phyloP scores from a whole-genome alignment of 2,888 invertebrate genomes.

The Dynastes hyllus region DNA sequence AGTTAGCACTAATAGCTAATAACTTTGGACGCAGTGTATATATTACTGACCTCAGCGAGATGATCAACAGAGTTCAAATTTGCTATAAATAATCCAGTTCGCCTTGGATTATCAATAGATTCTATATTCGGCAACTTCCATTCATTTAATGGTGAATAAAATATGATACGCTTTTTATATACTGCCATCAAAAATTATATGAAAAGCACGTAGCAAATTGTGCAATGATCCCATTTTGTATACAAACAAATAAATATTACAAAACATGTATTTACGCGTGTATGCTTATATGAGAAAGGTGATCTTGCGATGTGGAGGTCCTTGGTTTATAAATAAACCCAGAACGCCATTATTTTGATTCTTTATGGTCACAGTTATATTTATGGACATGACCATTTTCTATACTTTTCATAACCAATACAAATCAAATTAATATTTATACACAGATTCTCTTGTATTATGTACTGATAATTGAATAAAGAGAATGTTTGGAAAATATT shows the following conservation, averaged over 20 bases:
- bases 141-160: not conserved
- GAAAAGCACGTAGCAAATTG: not conserved
- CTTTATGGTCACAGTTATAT: not conserved
- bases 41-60: not conserved
- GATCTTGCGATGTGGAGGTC: constrained; percentile 27
- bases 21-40: too few species aligned
- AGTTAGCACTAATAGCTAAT: too few species aligned
- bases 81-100: constrained; percentile 17
- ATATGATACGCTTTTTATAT: constrained; percentile 9
- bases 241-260: not conserved
- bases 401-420: not conserved
- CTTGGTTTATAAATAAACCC: constrained; percentile 38
- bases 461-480: too few species aligned
- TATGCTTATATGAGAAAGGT: constrained; percentile 10
- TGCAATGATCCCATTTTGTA: not conserved
- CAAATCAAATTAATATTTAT: too few species aligned
- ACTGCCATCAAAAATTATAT: not conserved
- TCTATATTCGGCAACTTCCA: not conserved
- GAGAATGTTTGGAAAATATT: too few species aligned
- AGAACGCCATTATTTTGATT: not conserved
- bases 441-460: too few species aligned
- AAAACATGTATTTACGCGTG: not conserved
- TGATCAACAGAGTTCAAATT: not conserved
- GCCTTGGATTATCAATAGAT: constrained; percentile 20
- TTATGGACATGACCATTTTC: not conserved